A percentile compares a stretch with the other conserved stretches of the same genome.
phyloP scores from a whole-genome alignment of 2,797 vertebrate species.

The Pygocentrus nattereri region DNA sequence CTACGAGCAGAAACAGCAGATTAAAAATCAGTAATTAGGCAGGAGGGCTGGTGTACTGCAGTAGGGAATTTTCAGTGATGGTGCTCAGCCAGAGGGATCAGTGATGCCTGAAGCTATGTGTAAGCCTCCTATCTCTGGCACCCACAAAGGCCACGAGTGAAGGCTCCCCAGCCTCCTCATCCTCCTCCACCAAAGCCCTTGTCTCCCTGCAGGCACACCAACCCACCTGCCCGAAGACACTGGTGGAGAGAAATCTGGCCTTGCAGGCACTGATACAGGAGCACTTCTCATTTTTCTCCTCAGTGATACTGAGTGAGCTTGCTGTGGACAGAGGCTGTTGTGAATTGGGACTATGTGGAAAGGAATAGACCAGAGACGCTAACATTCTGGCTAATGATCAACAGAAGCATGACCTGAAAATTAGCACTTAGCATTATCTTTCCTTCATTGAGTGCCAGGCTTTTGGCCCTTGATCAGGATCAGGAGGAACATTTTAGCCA shows the following conservation, averaged over 20 bases:
- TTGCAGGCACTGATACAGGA: not conserved
- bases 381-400: too few relatives aligned
- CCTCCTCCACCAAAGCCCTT: constrained; percentile 12
- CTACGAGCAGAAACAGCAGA: constrained; percentile 3
- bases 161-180: constrained; percentile 42
- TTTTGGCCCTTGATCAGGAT: not conserved
- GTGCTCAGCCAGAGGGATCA: constrained; percentile 16
- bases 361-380: too few relatives aligned
- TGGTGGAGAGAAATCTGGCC: not conserved
- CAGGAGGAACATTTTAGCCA: too few relatives aligned
- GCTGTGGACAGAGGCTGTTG: too few relatives aligned
- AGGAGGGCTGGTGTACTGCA: constrained; percentile 27
- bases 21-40: constrained; percentile 31
- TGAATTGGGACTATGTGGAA: too few relatives aligned
- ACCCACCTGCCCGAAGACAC: constrained; percentile 13
- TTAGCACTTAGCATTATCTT: too few relatives aligned
- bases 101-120: constrained; percentile 26
- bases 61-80: constrained; percentile 8
- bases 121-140: constrained; percentile 51
- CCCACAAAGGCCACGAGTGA: constrained; percentile 44
- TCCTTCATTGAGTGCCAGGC: too few relatives aligned
- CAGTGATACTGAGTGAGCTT: not conserved
- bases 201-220: not conserved
- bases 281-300: not conserved
- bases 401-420: too few relatives aligned